Evolutionary conservation across 2,113 vertebrate species (phyloP).

Genomic region (Brachyistius frenatus): DNA sequence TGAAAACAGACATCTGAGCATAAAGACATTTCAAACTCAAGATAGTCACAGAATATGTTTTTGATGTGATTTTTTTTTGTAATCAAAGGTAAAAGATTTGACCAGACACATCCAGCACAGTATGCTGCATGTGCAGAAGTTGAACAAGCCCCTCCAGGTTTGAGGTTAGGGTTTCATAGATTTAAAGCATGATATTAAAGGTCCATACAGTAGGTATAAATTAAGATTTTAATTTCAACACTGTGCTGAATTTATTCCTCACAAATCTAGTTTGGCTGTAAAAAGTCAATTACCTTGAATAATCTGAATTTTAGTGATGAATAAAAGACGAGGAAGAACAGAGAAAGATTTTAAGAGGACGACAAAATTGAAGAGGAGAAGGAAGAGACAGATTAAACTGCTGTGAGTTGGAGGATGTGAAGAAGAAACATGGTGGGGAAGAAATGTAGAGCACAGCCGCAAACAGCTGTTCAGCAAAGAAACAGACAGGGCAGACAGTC

Average conservation of each 20-base stretch:
- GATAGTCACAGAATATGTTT: background rate
- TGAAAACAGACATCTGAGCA: constrained; percentile 40
- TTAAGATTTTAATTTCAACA: no score
- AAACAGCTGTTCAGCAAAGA: constrained; percentile 38
- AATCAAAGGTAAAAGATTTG: no score
- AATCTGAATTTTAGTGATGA: background rate
- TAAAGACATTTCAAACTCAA: background rate
- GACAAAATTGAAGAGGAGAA: background rate
- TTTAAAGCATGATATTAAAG: no score
- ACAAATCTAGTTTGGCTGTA: background rate
- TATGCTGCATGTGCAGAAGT: no score
- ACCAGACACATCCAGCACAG: no score
- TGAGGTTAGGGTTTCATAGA: no score
- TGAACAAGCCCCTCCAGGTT: no score
- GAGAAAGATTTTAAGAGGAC: background rate
- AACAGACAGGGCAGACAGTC: constrained; percentile 23
- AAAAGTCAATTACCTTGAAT: background rate
- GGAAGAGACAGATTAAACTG: constrained; percentile 3
- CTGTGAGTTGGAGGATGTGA: constrained; percentile 22
- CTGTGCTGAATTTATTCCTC: no score
- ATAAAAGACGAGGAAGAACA: background rate
- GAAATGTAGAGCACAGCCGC: constrained; percentile 33
- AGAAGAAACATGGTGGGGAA: background rate
- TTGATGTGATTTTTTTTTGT: no score
- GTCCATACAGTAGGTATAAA: no score